Percentiles rank a stretch among this genome's conserved stretches.
Conservation (phyloP, 2,113 vertebrate species). For the Ploceus nigricollis region DNA sequence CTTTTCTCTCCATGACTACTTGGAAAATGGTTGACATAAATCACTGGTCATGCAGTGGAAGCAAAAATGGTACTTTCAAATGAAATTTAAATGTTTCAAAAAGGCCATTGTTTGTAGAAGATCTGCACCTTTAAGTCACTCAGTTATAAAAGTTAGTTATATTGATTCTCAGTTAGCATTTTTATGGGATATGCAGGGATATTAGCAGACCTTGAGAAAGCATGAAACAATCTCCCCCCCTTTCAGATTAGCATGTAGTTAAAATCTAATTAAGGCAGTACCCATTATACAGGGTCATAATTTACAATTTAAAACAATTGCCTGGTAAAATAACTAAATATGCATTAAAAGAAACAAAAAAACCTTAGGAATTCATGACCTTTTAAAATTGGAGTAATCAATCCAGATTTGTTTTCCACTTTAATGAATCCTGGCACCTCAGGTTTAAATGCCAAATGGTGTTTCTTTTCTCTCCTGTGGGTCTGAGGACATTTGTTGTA, state of each 20-base stretch:
- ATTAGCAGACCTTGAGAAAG: background rate
- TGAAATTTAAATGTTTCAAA: constrained; percentile 30
- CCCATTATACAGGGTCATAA: constrained; percentile 36
- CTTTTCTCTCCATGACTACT: background rate
- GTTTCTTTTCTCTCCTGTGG: constrained; percentile 55
- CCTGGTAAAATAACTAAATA: constrained; percentile 53
- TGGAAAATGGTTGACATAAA: constrained; percentile 1
- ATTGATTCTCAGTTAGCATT: background rate
- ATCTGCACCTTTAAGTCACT: background rate
- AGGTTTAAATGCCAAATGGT: constrained; percentile 70
- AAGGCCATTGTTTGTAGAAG: constrained; percentile 3
- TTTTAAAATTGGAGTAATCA: constrained; percentile 71
- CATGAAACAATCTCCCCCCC: background rate
- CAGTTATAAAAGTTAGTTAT: constrained; percentile 24
- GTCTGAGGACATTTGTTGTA: constrained; percentile 60
- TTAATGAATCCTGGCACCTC: constrained; percentile 62
- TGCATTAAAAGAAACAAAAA: constrained; percentile 46
- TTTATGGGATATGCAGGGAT: background rate
- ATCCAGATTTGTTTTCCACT: constrained; percentile 55
- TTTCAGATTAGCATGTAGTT: constrained; percentile 36
- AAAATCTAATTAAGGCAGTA: constrained; percentile 41
- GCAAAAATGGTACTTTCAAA: background rate
- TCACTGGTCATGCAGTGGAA: background rate
- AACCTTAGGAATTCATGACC: constrained; percentile 61
- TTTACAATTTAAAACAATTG: constrained; percentile 60